phyloP scores from a whole-genome alignment of 64 coral and sea anemone genomes.

The Stichodactyla helianthus region DNA sequence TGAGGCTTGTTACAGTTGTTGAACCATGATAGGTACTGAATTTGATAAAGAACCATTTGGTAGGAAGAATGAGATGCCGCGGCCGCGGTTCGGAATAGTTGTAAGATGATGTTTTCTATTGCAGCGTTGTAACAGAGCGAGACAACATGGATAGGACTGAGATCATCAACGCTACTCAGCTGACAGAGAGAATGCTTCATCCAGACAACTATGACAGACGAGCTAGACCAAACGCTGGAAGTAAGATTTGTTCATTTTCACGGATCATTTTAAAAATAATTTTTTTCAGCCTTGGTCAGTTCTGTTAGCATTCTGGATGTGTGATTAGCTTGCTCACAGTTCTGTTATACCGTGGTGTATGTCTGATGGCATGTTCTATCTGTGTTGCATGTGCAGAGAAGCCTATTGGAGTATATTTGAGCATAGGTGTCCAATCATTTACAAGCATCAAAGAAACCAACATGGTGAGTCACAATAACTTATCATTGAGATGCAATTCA shows the following conservation, averaged over 20 bases:
- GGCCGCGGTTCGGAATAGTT: no score
- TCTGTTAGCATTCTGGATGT: no score
- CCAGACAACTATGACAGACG: slow-evolving; percentile 57
- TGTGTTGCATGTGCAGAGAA: slow-evolving; percentile 11
- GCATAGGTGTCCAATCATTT: slow-evolving; percentile 81
- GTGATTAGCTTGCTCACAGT: no score
- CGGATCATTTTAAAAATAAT: no score
- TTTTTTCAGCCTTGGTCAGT: no score
- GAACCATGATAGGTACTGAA: no score
- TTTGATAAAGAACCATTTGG: no score
- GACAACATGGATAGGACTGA: slow-evolving; percentile 61
- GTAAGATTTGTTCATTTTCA: slow-evolving; percentile 11
- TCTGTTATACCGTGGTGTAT: no score
- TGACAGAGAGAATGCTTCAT: slow-evolving; percentile 34
- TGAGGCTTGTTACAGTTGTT: no score
- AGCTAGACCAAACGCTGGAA: slow-evolving; percentile 55
- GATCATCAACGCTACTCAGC: slow-evolving; percentile 52
- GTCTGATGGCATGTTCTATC: neutral
- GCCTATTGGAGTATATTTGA: slow-evolving; percentile 50
- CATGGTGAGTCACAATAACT: slow-evolving; percentile 46
- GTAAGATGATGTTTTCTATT: neutral
- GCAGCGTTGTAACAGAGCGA: slow-evolving; percentile 16
- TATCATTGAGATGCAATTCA: neutral
- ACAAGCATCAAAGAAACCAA: slow-evolving; percentile 84
- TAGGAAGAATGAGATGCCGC: no score